A percentile compares a stretch with the other conserved stretches of the same genome.
These are phyloP conservation scores for Callocephalon fimbriatum DNA, from an alignment of 2,113 vertebrate genomes.

Conservation along the genomic window DNA sequence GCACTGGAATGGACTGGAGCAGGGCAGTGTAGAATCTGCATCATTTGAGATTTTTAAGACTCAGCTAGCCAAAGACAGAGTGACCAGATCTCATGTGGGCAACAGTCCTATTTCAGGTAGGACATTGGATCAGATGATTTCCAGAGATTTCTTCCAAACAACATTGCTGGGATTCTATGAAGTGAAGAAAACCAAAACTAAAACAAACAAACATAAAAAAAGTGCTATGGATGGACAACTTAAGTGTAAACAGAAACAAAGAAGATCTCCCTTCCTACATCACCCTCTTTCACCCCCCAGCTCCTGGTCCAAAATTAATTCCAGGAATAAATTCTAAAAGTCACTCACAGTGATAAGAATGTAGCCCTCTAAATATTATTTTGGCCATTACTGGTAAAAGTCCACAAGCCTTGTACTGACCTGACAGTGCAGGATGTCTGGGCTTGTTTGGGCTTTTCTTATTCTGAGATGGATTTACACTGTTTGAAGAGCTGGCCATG, in stretches of 20 bases:
- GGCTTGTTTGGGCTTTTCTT: not conserved
- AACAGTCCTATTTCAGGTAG: not conserved
- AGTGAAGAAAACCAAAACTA: not conserved
- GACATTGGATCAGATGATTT: not conserved
- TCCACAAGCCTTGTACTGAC: not conserved
- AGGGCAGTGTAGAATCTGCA: not conserved
- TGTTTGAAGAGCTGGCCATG: not conserved
- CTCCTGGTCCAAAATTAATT: not conserved
- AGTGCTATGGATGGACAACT: fast-evolving
- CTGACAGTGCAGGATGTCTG: not conserved
- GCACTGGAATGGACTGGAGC: fast-evolving
- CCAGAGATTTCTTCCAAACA: not conserved
- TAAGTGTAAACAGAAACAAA: not conserved
- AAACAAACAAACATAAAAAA: not conserved
- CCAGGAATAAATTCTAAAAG: not conserved
- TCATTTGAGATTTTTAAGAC: not conserved
- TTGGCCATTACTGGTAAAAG: not conserved
- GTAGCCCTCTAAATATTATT: not conserved
- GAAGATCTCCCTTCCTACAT: not conserved
- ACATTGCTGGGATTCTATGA: not conserved
- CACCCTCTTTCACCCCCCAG: not conserved
- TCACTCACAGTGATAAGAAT: not conserved
- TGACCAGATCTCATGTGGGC: not conserved
- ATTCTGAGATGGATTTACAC: not conserved
- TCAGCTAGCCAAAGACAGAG: not conserved